A percentile compares a stretch with the other conserved stretches of the same genome.
phyloP scores from a whole-genome alignment of 2,797 vertebrate species.

The Melanotaenia pygmaea region DNA sequence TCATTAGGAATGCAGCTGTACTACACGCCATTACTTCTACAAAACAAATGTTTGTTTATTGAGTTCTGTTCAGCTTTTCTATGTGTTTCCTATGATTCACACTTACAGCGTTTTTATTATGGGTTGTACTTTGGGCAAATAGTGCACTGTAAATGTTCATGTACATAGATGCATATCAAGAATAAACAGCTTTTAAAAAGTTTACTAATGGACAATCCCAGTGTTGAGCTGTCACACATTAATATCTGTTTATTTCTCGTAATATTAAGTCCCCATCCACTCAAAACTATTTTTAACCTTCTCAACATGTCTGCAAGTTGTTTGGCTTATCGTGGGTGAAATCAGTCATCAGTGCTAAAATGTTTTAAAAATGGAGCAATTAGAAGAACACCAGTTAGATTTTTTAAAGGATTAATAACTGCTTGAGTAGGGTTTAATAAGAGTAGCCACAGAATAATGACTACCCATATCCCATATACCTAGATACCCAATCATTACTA shows the following conservation, averaged over 20 bases:
- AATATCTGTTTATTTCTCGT: not conserved
- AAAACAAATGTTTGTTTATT: constrained; percentile 42
- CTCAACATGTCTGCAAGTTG: not conserved
- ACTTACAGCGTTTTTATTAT: constrained; percentile 55
- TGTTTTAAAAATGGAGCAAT: not conserved
- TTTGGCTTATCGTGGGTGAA: no score
- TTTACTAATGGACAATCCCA: not conserved
- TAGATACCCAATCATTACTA: no score
- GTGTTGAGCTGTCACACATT: not conserved
- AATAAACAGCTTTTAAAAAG: constrained; percentile 69
- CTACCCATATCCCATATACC: no score
- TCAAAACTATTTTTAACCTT: not conserved
- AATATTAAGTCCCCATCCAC: not conserved
- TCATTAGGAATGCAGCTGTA: constrained; percentile 37
- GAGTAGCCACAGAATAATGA: not conserved
- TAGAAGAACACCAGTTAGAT: not conserved
- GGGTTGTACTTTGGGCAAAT: constrained; percentile 73
- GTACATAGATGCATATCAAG: constrained; percentile 76
- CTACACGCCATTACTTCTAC: constrained; percentile 19
- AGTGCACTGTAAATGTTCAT: constrained; percentile 78
- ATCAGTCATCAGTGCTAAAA: not conserved
- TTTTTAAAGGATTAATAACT: not conserved
- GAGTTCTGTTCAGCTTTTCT: constrained; percentile 54
- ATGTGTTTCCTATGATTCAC: constrained; percentile 50
- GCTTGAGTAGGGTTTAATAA: not conserved